Evolutionary conservation across 2,113 vertebrate species (phyloP), one percentile per base, ranked within the genome.

Genomic region (Gasterosteus aculeatus): DNA sequence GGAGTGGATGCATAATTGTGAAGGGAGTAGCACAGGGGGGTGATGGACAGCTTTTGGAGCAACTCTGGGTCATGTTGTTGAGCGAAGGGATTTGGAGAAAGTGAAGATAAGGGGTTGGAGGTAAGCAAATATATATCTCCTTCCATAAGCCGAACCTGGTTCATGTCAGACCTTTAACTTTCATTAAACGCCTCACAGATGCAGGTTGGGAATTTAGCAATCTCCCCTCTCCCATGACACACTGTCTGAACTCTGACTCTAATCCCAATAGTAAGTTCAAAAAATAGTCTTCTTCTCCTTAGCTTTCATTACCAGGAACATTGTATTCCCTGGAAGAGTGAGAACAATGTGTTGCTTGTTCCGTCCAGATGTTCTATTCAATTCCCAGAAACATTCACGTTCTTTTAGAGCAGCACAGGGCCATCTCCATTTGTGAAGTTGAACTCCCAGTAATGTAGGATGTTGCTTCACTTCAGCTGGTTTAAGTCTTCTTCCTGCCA

Each of bases 41-140:
- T 41, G 58, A 78, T 64, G 53, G 67, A 76, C 26, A 80, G 61
- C 56, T 62, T 68, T 70, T 59, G 47, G 53, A 53, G 7, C n/a
- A 61, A 61, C 44, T 41, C 65, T 0, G 8, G 72, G 70, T 72
- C 63, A 76, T 16, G 12, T 29, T 59, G 47, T 42, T 10, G 41
- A 72, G 44, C 42, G 78, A 19, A 19, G 22, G 54, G 33, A n/a
- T 61, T 69, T 83, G 41, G 62, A 60, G 35, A 60, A 53, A 73
- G 65, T 65, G 38, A 69, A 41, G 6, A 19, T 49, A 18, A 6
- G 7, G n/a, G 29, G 35, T 44, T 53, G 51, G 53, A 31, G 46
- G 63, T 61, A 54, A 79, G 64, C 39, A 69, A 15, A 73, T 46
- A 73, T 41, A 44, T 38, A 49, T 77, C 22, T 66, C 14, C n/a